These are phyloP conservation scores for Eupithecia subfuscata DNA, from an alignment of 2,888 invertebrate genomes.

Conservation along the genomic window DNA sequence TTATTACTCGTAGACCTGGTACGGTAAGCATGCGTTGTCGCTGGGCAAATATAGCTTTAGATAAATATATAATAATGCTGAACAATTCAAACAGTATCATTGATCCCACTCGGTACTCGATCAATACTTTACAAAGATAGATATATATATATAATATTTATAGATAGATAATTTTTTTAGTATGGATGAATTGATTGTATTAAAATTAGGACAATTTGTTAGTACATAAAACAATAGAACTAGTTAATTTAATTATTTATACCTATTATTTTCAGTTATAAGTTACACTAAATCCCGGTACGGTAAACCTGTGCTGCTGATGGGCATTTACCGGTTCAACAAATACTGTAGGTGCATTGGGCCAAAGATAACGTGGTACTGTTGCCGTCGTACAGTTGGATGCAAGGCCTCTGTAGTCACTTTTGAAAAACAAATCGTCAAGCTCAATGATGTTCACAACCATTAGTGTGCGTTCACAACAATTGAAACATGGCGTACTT, in stretches of 20 bases:
- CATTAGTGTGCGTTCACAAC: neutral
- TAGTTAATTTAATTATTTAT: neutral
- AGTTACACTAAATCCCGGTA: slow-evolving; percentile 41
- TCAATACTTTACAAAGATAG: no score
- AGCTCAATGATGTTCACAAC: slow-evolving; percentile 42
- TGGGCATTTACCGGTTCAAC: slow-evolving; percentile 49
- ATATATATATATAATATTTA: no score
- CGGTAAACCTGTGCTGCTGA: slow-evolving; percentile 49
- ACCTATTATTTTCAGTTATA: slow-evolving; percentile 16
- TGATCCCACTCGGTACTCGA: no score
- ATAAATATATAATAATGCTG: neutral
- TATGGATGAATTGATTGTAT: no score
- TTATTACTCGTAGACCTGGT: neutral
- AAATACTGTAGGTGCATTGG: slow-evolving; percentile 43
- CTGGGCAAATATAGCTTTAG: neutral
- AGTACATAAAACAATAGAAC: no score
- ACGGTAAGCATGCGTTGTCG: neutral
- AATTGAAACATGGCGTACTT: neutral
- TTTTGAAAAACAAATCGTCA: slow-evolving; percentile 48
- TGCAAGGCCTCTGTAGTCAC: slow-evolving; percentile 50
- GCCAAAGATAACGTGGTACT: slow-evolving; percentile 48
- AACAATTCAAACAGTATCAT: neutral
- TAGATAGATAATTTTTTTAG: no score
- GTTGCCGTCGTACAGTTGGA: slow-evolving; percentile 20
- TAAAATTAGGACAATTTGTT: no score